These are phyloP conservation scores for Noctilio leporinus DNA, from an alignment of 2,113 vertebrate species.

Conservation along the genomic window DNA sequence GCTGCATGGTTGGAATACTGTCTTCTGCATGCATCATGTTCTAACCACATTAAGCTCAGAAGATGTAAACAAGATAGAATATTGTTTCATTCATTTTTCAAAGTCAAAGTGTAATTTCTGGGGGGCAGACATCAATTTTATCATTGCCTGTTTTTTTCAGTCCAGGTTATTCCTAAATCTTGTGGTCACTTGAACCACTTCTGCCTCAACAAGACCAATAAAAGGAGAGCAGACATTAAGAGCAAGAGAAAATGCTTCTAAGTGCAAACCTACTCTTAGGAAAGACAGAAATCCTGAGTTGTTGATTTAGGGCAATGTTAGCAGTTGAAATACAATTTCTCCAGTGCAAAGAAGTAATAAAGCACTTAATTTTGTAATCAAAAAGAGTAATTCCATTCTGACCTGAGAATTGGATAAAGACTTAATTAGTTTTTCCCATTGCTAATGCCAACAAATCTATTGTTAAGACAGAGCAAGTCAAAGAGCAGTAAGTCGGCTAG, in stretches of 20 bases:
- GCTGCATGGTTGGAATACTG: not conserved
- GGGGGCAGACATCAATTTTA: not conserved
- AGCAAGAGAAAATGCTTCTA: not conserved
- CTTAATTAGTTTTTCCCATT: constrained; percentile 21
- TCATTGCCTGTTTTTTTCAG: not conserved
- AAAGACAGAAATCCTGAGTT: not conserved
- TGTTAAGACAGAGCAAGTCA: not conserved
- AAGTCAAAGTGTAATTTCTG: not conserved
- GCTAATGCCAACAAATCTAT: not conserved
- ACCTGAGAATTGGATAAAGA: not conserved
- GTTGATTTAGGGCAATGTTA: not conserved
- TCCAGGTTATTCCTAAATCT: not conserved
- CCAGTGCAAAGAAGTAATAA: not conserved
- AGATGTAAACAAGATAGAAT: not conserved
- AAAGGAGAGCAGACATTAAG: not conserved
- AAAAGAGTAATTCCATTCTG: not conserved
- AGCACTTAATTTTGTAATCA: not conserved
- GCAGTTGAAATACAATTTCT: not conserved
- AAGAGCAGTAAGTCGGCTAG: not conserved
- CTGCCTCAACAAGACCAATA: not conserved
- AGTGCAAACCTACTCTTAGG: not conserved
- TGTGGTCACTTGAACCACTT: not conserved
- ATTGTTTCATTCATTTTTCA: not conserved
- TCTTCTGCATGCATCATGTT: not conserved
- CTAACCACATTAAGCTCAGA: not conserved